Percentiles rank a stretch among this genome's conserved stretches.
Evolutionary conservation across 2,888 invertebrate species (phyloP).

Genomic region (Macrophya alboannulata): DNA sequence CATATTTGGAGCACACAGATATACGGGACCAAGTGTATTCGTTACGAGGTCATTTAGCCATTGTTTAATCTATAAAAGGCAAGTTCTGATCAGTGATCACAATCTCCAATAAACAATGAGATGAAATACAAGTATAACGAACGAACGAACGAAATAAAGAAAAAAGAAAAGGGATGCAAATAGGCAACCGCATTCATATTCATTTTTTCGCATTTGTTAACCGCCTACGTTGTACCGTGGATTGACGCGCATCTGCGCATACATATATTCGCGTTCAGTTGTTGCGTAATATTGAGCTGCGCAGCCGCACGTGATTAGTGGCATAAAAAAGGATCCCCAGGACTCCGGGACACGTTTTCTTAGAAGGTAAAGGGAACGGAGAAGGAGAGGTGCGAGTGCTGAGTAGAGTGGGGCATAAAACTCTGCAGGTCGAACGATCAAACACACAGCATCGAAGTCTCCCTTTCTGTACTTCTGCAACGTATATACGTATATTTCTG

Average conservation of each 20-base stretch:
- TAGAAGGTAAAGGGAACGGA: slow-evolving; percentile 29
- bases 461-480: slow-evolving; percentile 20
- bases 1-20: slow-evolving; percentile 36
- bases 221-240: background rate
- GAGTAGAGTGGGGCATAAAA: slow-evolving; percentile 29
- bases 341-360: slow-evolving; percentile 15
- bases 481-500: background rate
- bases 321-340: slow-evolving; percentile 25
- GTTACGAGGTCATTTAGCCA: slow-evolving; percentile 50
- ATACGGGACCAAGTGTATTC: slow-evolving; percentile 24
- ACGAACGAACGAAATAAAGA: background rate
- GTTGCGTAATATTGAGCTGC: slow-evolving; percentile 31
- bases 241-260: background rate
- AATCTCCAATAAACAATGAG: slow-evolving; percentile 43
- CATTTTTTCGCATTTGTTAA: background rate
- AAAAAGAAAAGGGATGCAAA: background rate
- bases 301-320: slow-evolving; percentile 21
- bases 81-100: slow-evolving; percentile 33
- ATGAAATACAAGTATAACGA: background rate
- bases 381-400: background rate
- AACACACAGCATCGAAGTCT: slow-evolving; percentile 41
- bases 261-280: background rate
- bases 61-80: slow-evolving; percentile 48
- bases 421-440: slow-evolving; percentile 6
- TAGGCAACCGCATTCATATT: background rate